Conservation (phyloP, 2,113 vertebrate genomes). For the Rostratula benghalensis region DNA sequence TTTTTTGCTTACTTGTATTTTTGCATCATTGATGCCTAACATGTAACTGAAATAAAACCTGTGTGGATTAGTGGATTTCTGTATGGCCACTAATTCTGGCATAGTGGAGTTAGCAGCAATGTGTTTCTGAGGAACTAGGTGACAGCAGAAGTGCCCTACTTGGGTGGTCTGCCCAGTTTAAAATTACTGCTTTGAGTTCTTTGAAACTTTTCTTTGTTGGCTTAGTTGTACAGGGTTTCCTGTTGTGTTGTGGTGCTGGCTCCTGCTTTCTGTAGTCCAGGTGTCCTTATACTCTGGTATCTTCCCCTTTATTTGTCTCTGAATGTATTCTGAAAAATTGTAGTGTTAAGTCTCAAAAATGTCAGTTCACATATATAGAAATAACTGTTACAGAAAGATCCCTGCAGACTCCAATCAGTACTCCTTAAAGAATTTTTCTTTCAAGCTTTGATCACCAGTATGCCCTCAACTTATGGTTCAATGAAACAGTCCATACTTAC, state of each 20-base stretch:
- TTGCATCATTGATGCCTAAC: neutral
- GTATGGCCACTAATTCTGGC: neutral
- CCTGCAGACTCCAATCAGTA: neutral
- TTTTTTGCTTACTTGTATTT: neutral
- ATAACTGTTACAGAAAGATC: neutral
- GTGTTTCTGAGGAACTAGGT: neutral
- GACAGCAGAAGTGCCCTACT: neutral
- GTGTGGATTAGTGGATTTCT: neutral
- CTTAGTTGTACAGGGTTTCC: neutral
- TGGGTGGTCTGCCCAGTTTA: neutral
- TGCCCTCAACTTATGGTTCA: neutral
- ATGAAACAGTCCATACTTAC: neutral
- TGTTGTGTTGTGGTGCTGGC: neutral
- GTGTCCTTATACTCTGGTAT: neutral
- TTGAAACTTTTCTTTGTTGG: neutral
- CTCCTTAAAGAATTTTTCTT: neutral
- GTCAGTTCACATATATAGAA: neutral
- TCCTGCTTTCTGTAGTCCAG: neutral
- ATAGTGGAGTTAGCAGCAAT: neutral
- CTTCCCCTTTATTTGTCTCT: neutral
- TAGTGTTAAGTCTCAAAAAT: neutral
- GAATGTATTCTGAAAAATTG: neutral
- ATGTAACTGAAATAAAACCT: neutral
- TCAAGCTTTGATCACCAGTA: neutral
- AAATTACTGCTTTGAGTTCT: neutral